These are phyloP conservation scores for Aphidius ervi DNA, from an alignment of 1,140 invertebrate species.

Conservation along the genomic window DNA sequence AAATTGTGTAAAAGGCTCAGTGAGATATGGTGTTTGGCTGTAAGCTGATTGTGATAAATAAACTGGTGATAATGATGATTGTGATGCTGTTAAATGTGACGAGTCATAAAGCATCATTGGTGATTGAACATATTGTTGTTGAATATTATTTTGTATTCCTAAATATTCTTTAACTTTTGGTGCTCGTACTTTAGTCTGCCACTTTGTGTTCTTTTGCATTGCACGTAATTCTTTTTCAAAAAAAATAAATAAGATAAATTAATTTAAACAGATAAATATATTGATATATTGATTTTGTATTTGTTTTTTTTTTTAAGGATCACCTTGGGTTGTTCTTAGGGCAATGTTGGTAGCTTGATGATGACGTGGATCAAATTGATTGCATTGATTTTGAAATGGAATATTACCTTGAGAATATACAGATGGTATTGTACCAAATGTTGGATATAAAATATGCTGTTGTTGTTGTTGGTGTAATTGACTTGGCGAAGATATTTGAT, in stretches of 20 bases:
- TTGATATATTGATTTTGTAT: neutral
- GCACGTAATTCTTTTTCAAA: conserved; percentile 32
- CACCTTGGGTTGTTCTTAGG: conserved; percentile 13
- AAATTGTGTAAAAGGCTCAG: conserved; percentile 34
- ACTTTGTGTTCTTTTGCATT: too few species aligned
- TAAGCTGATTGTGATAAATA: conserved; percentile 33
- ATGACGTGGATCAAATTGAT: conserved; percentile 35
- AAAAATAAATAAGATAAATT: conserved; percentile 22
- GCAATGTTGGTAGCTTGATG: conserved; percentile 7
- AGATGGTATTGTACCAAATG: conserved; percentile 33
- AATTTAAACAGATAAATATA: neutral
- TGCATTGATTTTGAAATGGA: conserved; percentile 22
- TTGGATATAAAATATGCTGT: conserved; percentile 32
- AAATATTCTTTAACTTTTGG: conserved; percentile 14
- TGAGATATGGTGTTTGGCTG: conserved; percentile 28
- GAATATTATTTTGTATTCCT: too few species aligned
- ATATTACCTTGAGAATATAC: conserved; percentile 23
- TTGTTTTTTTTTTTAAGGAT: neutral
- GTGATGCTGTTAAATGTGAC: conserved; percentile 24
- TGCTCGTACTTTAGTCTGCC: too few species aligned
- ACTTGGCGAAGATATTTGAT: conserved; percentile 25
- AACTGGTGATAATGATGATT: conserved; percentile 28
- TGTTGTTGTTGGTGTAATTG: conserved; percentile 26
- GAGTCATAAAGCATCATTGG: conserved; percentile 36
- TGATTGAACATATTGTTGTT: conserved; percentile 32